Percentiles rank a stretch among this genome's conserved stretches.
Conservation (phyloP, 2,888 invertebrate species). For the Mythimna lalbum region DNA sequence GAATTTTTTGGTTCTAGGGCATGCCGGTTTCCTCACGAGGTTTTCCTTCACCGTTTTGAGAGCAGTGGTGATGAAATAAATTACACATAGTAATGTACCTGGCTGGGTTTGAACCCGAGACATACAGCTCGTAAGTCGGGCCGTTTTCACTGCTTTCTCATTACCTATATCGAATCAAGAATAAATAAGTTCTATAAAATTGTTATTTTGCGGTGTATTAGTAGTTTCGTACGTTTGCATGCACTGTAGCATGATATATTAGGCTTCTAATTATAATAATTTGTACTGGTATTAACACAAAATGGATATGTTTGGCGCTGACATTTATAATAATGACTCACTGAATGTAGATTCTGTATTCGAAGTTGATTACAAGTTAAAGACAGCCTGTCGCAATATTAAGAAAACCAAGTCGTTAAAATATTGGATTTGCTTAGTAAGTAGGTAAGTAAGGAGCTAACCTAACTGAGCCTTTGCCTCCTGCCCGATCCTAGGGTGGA, state of each 20-base stretch:
- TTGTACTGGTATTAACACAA: slow-evolving; percentile 18
- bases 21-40: no score
- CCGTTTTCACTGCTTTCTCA: no score
- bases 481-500: no score
- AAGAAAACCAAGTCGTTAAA: neutral
- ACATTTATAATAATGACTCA: slow-evolving; percentile 44
- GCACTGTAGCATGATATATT: slow-evolving; percentile 15
- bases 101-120: no score
- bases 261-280: slow-evolving; percentile 19
- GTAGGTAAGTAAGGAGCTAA: no score
- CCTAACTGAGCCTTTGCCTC: no score
- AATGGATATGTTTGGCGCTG: slow-evolving; percentile 21
- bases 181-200: slow-evolving; percentile 15
- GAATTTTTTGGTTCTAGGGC: no score
- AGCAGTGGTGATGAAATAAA: no score
- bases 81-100: no score
- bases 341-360: slow-evolving; percentile 11
- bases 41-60: no score
- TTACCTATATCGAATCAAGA: slow-evolving; percentile 4
- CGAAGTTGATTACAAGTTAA: slow-evolving; percentile 10
- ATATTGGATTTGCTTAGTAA: neutral
- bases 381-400: slow-evolving; percentile 5
- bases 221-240: slow-evolving; percentile 1
- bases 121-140: no score
- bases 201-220: slow-evolving; percentile 29